A percentile compares a stretch with the other conserved stretches of the same genome.
These are phyloP conservation scores for Drosophila prosaltans DNA, from an alignment of 1,140 invertebrate genomes.

Conservation along the genomic window DNA sequence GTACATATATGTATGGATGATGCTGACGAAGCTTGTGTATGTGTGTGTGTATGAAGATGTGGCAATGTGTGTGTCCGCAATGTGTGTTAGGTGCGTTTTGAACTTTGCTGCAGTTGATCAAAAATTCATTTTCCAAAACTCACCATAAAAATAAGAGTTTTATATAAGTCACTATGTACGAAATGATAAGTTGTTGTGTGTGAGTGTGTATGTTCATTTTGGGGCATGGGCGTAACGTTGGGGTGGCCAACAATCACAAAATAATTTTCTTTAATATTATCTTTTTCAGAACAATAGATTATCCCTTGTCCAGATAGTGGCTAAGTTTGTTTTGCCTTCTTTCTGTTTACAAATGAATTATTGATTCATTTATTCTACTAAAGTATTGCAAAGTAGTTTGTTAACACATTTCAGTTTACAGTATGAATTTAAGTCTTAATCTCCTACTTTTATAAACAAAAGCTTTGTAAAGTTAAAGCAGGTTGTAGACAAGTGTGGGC, in stretches of 20 bases:
- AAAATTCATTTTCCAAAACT: constrained; percentile 81
- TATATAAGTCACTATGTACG: constrained; percentile 36
- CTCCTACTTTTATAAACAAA: no score
- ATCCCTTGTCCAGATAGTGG: not conserved
- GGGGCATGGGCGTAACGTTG: not conserved
- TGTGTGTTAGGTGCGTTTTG: constrained; percentile 52
- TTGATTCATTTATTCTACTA: no score
- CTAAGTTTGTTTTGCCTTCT: not conserved
- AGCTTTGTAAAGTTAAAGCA: no score
- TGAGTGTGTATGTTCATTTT: constrained; percentile 26
- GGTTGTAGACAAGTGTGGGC: no score
- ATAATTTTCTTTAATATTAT: constrained; percentile 7
- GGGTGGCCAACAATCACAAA: not conserved
- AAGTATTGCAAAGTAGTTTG: no score
- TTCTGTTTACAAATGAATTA: not conserved
- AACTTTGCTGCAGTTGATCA: constrained; percentile 80
- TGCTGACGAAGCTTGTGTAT: constrained; percentile 2
- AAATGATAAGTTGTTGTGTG: constrained; percentile 5
- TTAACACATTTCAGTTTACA: no score
- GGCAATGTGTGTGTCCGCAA: not conserved
- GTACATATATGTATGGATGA: not conserved
- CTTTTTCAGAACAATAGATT: not conserved
- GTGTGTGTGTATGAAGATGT: not conserved
- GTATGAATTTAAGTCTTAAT: no score
- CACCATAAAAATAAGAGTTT: constrained; percentile 75